Evolutionary conservation across 2,797 vertebrate genomes (phyloP), one percentile per base, ranked within the genome.

Genomic region (Liparis tanakae): DNA sequence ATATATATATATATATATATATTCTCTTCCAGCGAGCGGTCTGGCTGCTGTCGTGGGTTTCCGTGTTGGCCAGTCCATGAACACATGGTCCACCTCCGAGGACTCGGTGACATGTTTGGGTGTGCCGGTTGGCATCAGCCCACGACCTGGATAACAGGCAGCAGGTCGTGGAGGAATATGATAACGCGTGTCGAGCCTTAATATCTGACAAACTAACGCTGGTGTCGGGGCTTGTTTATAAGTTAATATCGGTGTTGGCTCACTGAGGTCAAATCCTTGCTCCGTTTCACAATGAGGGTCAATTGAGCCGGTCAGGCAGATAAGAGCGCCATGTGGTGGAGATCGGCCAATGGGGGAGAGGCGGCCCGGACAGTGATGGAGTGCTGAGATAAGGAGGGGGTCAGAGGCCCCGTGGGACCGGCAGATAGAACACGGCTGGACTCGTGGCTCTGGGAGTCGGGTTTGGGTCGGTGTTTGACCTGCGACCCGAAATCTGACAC

Each of bases 361-460:
- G 77, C 67, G 69, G 79, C 61, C 81, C 76, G 88, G 91, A 86
- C 85, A 87, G 82, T 90, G 92, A 94, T 94, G 87, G 85, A 90
- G 78, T 80, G 84, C 59, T 48, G 72, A 85, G 92, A 94, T 95
- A 90, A 83, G 62, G 60, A 30, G 2, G 39, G 60, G 74, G 86
- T 89, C 91, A 88, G 72, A 70, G 78, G 80, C 85, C 84, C 36
- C 53, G 25, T 41, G 67, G 55, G 79, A 67, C 25, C 81, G 71
- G 71, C 77, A 86, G 82, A 79, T 87, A 62, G 73, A 74, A 67
- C 68, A 53, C 1, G 30, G 61, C 67, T 80, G 80, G 77, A 83
- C 78, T 79, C 90, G 58, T 30, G 70, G 72, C 59, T 63, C 34
- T 30, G 65, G 70, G 54, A 66, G 37, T 75, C 64, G n/a, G 67